Conservation (phyloP, 2,888 invertebrate genomes). For the Crocallis elinguaria region DNA sequence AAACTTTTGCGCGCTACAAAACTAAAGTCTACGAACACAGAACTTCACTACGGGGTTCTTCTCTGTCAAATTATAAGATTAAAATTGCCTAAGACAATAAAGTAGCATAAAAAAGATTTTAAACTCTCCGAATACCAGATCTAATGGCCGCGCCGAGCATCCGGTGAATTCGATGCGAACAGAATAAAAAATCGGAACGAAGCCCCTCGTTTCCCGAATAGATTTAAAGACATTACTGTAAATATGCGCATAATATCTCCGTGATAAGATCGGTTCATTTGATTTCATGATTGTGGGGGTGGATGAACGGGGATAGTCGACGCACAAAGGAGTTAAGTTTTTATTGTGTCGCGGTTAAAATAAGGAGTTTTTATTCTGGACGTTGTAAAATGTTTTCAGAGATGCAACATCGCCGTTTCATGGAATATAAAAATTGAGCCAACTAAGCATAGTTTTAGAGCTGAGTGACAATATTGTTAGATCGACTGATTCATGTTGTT, state of each 20-base stretch:
- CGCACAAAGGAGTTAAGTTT: slow-evolving; percentile 7
- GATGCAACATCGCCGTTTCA: too few species aligned
- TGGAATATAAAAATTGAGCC: too few species aligned
- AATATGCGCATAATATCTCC: slow-evolving; percentile 59
- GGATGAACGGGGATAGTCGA: neutral
- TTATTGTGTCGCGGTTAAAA: neutral
- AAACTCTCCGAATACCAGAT: neutral
- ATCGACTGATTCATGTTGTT: too few species aligned
- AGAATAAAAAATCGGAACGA: slow-evolving; percentile 30
- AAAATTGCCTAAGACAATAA: neutral
- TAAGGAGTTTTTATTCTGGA: too few species aligned
- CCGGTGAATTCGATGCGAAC: slow-evolving; percentile 26
- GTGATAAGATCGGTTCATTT: slow-evolving; percentile 48
- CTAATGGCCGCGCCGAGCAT: slow-evolving; percentile 22
- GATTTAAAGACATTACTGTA: slow-evolving; percentile 55
- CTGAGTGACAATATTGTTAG: too few species aligned
- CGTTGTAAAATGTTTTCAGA: too few species aligned
- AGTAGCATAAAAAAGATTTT: neutral
- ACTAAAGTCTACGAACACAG: too few species aligned
- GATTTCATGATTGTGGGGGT: slow-evolving; percentile 36
- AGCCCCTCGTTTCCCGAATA: slow-evolving; percentile 50
- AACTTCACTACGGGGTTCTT: too few species aligned
- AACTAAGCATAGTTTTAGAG: too few species aligned
- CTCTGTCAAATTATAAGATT: neutral
- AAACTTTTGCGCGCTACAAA: too few species aligned